phyloP scores from a whole-genome alignment of 2,113 vertebrate genomes.

The Lutjanus erythropterus region DNA sequence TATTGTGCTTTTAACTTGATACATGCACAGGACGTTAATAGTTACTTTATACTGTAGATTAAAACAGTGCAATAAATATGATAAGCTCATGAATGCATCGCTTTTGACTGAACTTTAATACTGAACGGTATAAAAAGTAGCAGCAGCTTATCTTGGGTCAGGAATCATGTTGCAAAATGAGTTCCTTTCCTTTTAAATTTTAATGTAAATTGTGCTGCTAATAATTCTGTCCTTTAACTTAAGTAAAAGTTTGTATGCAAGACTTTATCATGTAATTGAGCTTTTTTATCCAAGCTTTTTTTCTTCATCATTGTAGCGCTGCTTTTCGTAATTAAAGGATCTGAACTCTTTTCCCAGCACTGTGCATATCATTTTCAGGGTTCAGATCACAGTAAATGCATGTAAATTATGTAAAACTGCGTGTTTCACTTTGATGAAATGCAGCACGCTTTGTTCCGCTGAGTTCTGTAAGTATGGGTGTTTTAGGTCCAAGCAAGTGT shows the following conservation, averaged over 20 bases:
- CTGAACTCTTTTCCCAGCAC: background rate
- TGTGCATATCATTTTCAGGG: background rate
- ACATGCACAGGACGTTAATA: background rate
- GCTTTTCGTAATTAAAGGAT: background rate
- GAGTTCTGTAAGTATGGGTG: constrained; percentile 16
- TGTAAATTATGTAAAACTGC: background rate
- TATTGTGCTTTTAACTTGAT: background rate
- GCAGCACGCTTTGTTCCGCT: background rate
- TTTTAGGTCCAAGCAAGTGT: constrained; percentile 28
- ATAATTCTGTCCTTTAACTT: background rate
- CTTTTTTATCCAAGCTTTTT: no score
- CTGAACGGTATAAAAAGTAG: background rate
- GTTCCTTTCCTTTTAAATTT: background rate
- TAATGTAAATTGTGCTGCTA: background rate
- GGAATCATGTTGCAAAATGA: background rate
- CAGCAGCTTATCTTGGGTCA: background rate
- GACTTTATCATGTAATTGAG: background rate
- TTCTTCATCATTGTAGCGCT: background rate
- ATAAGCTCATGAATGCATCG: constrained; percentile 1
- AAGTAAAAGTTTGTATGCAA: background rate
- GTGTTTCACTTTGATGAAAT: background rate
- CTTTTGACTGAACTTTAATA: background rate
- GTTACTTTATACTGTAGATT: background rate
- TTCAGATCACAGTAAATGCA: constrained; percentile 19
- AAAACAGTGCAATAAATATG: background rate